Evolutionary conservation across 2,888 invertebrate genomes (phyloP).

Genomic region (Leptopilina drosophilae): DNA sequence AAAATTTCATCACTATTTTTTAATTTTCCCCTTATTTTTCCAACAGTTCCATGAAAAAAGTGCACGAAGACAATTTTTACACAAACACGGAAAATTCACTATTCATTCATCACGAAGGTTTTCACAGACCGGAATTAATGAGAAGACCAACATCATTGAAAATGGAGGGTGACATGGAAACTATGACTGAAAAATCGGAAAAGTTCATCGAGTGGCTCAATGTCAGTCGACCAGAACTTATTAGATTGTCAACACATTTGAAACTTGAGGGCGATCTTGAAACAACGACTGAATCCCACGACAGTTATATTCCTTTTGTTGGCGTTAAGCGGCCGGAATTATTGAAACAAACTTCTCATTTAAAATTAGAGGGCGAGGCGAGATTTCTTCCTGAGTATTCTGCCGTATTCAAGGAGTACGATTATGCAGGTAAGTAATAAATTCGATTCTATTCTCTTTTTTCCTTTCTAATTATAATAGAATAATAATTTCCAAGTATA

Average conservation of each 20-base stretch:
- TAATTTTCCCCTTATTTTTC: neutral
- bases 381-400: slow-evolving; percentile 76
- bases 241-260: slow-evolving; percentile 76
- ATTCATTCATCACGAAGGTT: slow-evolving; percentile 77
- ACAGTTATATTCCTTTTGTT: slow-evolving; percentile 76
- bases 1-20: no score
- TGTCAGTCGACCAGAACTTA: slow-evolving; percentile 75
- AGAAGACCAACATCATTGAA: slow-evolving; percentile 77
- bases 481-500: no score
- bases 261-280: slow-evolving; percentile 78
- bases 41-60: slow-evolving; percentile 66
- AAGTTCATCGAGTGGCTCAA: slow-evolving; percentile 74
- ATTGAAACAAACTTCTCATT: slow-evolving; percentile 76
- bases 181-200: slow-evolving; percentile 78
- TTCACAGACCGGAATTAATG: slow-evolving; percentile 75
- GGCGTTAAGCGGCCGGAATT: slow-evolving; percentile 75
- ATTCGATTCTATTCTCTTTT: neutral
- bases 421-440: slow-evolving; percentile 59
- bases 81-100: slow-evolving; percentile 77
- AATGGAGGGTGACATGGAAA: slow-evolving; percentile 78
- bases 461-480: no score
- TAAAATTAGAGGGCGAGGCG: slow-evolving; percentile 78
- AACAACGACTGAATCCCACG: slow-evolving; percentile 76
- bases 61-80: slow-evolving; percentile 69
- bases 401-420: slow-evolving; percentile 72